phyloP scores from a whole-genome alignment of 2,797 vertebrate species.

The Oreonectes daqikongensis region DNA sequence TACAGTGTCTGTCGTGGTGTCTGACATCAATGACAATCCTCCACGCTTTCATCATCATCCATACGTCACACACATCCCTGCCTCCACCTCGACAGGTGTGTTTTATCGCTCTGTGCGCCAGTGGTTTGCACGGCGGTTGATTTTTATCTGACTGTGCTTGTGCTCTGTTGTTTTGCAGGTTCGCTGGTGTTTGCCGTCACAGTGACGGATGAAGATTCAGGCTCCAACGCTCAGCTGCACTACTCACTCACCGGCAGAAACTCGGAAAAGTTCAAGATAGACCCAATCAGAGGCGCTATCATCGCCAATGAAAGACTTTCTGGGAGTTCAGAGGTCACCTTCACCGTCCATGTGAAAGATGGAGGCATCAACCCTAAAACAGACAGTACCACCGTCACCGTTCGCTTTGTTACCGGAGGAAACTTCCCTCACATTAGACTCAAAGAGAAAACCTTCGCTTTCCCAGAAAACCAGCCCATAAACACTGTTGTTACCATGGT shows the following conservation, averaged over 20 bases:
- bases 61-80: conserved; percentile 93
- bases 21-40: conserved; percentile 95
- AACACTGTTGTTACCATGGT: conserved; percentile 87
- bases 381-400: conserved; percentile 93
- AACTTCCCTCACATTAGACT: conserved; percentile 89
- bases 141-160: not conserved
- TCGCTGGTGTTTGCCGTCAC: conserved; percentile 96
- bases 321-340: conserved; percentile 88
- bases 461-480: conserved; percentile 88
- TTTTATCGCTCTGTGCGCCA: not conserved
- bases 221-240: conserved; percentile 90
- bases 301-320: conserved; percentile 83
- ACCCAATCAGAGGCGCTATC: conserved; percentile 89
- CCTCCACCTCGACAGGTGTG: conserved; percentile 86
- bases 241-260: conserved; percentile 90
- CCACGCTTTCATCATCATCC: conserved; percentile 96
- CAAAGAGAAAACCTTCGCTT: conserved; percentile 84
- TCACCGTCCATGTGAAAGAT: conserved; percentile 91
- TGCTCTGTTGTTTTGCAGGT: conserved; percentile 73
- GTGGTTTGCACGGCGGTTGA: not conserved
- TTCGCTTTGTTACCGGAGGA: conserved; percentile 88
- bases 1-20: conserved; percentile 85
- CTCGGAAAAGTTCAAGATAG: conserved; percentile 92
- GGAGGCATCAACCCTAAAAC: conserved; percentile 83
- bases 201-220: conserved; percentile 90